A percentile compares a stretch with the other conserved stretches of the same genome.
Evolutionary conservation across 2,888 invertebrate genomes (phyloP).

Genomic region (Epsilonema sp.): DNA sequence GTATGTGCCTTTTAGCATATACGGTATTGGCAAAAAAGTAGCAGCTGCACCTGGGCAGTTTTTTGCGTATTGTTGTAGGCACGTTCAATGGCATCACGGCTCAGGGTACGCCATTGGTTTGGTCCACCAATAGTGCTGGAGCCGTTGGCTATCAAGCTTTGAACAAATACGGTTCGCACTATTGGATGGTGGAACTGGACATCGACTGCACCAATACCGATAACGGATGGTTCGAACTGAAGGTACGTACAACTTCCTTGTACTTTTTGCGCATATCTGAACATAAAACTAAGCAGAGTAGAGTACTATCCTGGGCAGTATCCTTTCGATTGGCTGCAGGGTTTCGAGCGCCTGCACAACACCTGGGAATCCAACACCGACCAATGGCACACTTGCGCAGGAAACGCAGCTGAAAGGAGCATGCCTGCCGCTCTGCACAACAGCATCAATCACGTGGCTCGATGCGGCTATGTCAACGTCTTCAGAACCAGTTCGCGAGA

Average conservation of each 20-base stretch:
- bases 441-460: conserved; percentile 30
- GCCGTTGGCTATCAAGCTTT: conserved; percentile 22
- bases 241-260: too few species aligned
- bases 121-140: conserved; percentile 20
- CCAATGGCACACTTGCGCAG: too few species aligned
- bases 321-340: too few species aligned
- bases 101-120: conserved; percentile 20
- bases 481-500: too few species aligned
- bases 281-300: too few species aligned
- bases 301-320: too few species aligned
- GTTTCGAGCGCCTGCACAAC: too few species aligned
- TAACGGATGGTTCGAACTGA: conserved; percentile 34
- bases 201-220: conserved; percentile 32
- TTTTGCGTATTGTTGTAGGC: conserved; percentile 13
- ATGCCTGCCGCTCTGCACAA: conserved; percentile 22
- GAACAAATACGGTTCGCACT: conserved; percentile 31
- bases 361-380: too few species aligned
- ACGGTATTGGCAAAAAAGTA: neutral
- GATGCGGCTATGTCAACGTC: conserved; percentile 32
- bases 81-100: conserved; percentile 18
- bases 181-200: conserved; percentile 33
- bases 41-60: too few species aligned
- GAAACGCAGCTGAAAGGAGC: too few species aligned
- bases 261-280: too few species aligned
- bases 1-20: conserved; percentile 6